These are phyloP conservation scores for Apistogramma diplotaenia DNA, from an alignment of 2,113 vertebrate species.

Conservation along the genomic window DNA sequence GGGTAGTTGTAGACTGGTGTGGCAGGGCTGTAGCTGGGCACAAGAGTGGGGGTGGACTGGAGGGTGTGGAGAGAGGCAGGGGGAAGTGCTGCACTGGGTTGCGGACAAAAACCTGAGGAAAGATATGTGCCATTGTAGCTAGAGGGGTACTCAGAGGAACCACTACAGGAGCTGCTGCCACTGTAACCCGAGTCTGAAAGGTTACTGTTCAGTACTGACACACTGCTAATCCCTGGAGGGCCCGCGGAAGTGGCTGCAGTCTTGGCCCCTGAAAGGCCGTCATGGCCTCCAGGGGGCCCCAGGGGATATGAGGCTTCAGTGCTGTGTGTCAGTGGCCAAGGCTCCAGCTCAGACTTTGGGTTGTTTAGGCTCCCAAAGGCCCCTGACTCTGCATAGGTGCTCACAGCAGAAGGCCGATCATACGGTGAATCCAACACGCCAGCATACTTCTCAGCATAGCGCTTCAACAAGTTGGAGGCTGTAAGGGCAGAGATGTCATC, in stretches of 20 bases:
- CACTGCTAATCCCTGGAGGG: conserved; percentile 77
- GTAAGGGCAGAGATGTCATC: conserved; percentile 96
- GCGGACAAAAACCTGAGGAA: conserved; percentile 88
- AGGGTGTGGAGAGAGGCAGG: conserved; percentile 79
- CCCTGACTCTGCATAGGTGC: conserved; percentile 79
- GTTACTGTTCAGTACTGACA: conserved; percentile 80
- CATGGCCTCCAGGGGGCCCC: conserved; percentile 79
- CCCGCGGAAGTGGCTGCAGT: conserved; percentile 68
- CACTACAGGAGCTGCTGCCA: conserved; percentile 76
- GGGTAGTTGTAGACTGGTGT: conserved; percentile 88
- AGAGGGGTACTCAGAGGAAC: conserved; percentile 82
- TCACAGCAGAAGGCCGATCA: conserved; percentile 81
- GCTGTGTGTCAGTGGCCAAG: conserved; percentile 84
- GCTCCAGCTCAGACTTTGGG: conserved; percentile 87
- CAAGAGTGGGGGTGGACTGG: conserved; percentile 78
- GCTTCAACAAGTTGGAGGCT: conserved; percentile 95
- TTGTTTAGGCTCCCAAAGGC: conserved; percentile 83
- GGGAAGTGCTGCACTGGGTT: conserved; percentile 80
- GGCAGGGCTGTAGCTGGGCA: conserved; percentile 85
- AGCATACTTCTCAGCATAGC: conserved; percentile 96
- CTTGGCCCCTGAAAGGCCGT: conserved; percentile 83
- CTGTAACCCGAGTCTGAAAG: conserved; percentile 88
- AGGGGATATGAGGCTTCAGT: conserved; percentile 83
- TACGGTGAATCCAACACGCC: conserved; percentile 89
- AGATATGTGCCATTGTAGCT: conserved; percentile 88